Evolutionary conservation across 1,140 invertebrate species (phyloP).

Genomic region (Heliconius himera): DNA sequence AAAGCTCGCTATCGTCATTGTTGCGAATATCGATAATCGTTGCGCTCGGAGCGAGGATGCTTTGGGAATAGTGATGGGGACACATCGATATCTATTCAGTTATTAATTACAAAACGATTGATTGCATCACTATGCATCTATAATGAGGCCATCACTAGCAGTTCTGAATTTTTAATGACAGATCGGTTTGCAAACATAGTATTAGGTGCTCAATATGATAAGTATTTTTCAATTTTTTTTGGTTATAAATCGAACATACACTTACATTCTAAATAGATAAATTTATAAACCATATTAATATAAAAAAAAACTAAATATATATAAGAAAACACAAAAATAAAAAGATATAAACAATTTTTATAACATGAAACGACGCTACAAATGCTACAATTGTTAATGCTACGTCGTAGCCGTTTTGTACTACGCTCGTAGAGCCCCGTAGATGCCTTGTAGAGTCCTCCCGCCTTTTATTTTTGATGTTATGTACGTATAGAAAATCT

Average conservation of each 20-base stretch:
- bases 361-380: not conserved
- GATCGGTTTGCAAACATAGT: not conserved
- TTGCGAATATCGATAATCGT: conserved; percentile 53
- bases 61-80: conserved; percentile 28
- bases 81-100: conserved; percentile 13
- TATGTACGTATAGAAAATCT: not conserved
- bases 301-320: not conserved
- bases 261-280: not conserved
- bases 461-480: conserved; percentile 9
- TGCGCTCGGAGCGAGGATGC: conserved; percentile 26
- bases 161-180: not conserved
- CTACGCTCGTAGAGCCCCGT: conserved; percentile 15
- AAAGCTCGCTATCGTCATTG: conserved; percentile 52
- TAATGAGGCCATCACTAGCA: not conserved
- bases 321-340: not conserved
- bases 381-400: conserved; percentile 14
- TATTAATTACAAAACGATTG: not conserved
- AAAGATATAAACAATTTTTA: not conserved
- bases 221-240: no score
- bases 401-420: conserved; percentile 21
- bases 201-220: not conserved
- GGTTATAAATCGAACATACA: not conserved
- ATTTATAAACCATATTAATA: not conserved
- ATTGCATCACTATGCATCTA: not conserved
- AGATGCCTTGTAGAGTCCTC: not conserved